phyloP scores from a whole-genome alignment of 92 coral and sea anemone species.

The Hydrozoanthus gracilis region DNA sequence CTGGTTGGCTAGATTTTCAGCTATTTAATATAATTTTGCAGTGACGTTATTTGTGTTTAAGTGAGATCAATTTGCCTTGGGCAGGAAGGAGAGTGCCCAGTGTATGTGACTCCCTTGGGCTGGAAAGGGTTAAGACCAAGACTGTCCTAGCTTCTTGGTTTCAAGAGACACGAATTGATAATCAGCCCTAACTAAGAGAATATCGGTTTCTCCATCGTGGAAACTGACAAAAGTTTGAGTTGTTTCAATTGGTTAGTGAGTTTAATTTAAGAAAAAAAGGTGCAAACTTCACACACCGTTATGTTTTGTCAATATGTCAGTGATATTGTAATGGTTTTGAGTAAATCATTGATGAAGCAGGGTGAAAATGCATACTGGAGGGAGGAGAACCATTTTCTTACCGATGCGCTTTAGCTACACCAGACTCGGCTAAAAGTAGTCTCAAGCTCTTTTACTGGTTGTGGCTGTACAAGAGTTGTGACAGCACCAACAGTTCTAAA shows the following conservation, averaged over 20 bases:
- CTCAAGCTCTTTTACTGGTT: constrained; percentile 54
- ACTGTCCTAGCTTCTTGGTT: neutral
- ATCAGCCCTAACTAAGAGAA: constrained; percentile 58
- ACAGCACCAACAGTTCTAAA: constrained; percentile 61
- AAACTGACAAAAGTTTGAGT: constrained; percentile 38
- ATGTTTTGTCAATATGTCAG: constrained; percentile 59
- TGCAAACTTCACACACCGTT: constrained; percentile 42
- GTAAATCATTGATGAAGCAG: constrained; percentile 43
- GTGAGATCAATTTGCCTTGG: constrained; percentile 13
- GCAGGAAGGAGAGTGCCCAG: constrained; percentile 4
- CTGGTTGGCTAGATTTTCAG: constrained; percentile 8
- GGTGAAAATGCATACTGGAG: constrained; percentile 34
- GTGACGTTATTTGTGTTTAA: constrained; percentile 2
- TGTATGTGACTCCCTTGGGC: constrained; percentile 18
- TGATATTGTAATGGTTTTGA: constrained; percentile 56
- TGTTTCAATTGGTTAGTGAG: constrained; percentile 57
- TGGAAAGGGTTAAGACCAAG: constrained; percentile 11
- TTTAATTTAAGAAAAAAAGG: constrained; percentile 39
- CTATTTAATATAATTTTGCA: neutral
- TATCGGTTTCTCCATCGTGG: constrained; percentile 44
- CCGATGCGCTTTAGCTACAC: constrained; percentile 60
- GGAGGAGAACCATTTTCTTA: constrained; percentile 36
- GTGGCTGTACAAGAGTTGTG: constrained; percentile 56
- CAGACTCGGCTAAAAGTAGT: constrained; percentile 51
- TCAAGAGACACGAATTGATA: neutral